A percentile compares a stretch with the other conserved stretches of the same genome.
Conservation (phyloP, 2,113 vertebrate genomes). For the Saccopteryx bilineata region DNA sequence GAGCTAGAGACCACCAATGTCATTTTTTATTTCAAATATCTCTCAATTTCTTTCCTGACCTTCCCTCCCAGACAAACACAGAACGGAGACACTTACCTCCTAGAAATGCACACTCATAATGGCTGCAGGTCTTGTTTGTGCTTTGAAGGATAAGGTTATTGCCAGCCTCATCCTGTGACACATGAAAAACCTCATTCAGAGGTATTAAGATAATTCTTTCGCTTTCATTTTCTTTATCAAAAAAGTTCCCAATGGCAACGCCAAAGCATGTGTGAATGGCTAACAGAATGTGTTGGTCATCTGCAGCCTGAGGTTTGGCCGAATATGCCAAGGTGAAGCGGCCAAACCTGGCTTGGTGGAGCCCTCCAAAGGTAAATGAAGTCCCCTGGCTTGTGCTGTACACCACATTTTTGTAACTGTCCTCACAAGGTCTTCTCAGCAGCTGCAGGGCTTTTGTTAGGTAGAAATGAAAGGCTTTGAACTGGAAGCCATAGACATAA, state of each 20-base stretch:
- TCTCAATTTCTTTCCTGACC: not conserved
- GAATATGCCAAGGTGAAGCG: conserved; percentile 64
- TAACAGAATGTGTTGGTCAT: conserved; percentile 21
- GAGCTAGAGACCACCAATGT: not conserved
- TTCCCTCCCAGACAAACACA: not conserved
- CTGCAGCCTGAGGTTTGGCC: conserved; percentile 32
- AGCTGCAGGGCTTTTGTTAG: conserved; percentile 81
- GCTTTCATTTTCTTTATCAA: conserved; percentile 54
- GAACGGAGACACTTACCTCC: conserved; percentile 72
- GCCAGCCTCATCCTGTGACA: conserved; percentile 56
- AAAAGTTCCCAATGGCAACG: conserved; percentile 56
- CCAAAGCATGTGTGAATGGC: conserved; percentile 79
- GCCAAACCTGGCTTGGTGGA: conserved; percentile 67
- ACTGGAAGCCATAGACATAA: conserved; percentile 82
- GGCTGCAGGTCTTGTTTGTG: conserved; percentile 82
- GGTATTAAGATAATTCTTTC: conserved; percentile 72
- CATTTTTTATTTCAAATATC: not conserved
- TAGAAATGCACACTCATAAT: conserved; percentile 77
- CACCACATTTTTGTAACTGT: conserved; percentile 63
- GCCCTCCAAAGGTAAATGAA: conserved; percentile 57
- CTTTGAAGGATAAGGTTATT: conserved; percentile 74
- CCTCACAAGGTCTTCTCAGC: conserved; percentile 72
- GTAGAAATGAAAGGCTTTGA: conserved; percentile 86
- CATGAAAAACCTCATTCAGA: conserved; percentile 78
- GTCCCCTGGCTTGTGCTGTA: conserved; percentile 7